A percentile compares a stretch with the other conserved stretches of the same genome.
These are phyloP conservation scores for Siniperca undulata DNA, from an alignment of 2,797 vertebrate genomes.

Conservation along the genomic window DNA sequence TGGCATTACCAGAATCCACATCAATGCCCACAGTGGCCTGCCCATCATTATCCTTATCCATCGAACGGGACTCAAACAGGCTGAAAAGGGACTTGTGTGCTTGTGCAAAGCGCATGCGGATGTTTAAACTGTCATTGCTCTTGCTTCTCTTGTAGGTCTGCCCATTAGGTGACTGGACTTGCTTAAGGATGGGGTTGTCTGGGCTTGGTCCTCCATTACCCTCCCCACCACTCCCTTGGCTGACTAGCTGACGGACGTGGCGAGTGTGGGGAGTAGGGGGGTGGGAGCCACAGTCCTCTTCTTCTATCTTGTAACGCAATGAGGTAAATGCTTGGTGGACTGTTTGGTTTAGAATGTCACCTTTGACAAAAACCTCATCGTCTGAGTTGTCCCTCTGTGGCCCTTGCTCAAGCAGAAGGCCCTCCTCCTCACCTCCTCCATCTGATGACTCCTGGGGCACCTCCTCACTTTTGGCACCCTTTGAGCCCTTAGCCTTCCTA, in stretches of 20 bases:
- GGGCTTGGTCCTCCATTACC: conserved; percentile 28
- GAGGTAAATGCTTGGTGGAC: conserved; percentile 71
- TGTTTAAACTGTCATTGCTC: conserved; percentile 85
- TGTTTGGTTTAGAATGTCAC: conserved; percentile 69
- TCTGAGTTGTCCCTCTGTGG: conserved; percentile 75
- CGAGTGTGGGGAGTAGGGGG: conserved; percentile 34
- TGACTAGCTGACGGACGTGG: conserved; percentile 49
- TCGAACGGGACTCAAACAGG: conserved; percentile 88
- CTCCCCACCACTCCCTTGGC: conserved; percentile 31
- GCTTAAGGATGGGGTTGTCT: conserved; percentile 54
- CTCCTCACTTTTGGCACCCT: conserved; percentile 52
- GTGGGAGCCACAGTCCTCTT: conserved; percentile 44
- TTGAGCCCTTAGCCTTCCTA: conserved; percentile 73
- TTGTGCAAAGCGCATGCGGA: conserved; percentile 87
- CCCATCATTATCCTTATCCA: conserved; percentile 83
- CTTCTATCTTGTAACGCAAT: conserved; percentile 62
- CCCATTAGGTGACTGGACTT: conserved; percentile 69
- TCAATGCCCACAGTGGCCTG: conserved; percentile 51
- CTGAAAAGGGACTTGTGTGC: conserved; percentile 91
- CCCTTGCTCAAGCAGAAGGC: conserved; percentile 39
- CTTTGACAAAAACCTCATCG: conserved; percentile 79
- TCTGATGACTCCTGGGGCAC: conserved; percentile 44
- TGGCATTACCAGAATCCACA: conserved; percentile 78
- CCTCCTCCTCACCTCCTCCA: conserved; percentile 38
- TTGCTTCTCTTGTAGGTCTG: conserved; percentile 82